phyloP scores from a whole-genome alignment of 2,888 invertebrate genomes.

The Drosophila melanosoma region DNA sequence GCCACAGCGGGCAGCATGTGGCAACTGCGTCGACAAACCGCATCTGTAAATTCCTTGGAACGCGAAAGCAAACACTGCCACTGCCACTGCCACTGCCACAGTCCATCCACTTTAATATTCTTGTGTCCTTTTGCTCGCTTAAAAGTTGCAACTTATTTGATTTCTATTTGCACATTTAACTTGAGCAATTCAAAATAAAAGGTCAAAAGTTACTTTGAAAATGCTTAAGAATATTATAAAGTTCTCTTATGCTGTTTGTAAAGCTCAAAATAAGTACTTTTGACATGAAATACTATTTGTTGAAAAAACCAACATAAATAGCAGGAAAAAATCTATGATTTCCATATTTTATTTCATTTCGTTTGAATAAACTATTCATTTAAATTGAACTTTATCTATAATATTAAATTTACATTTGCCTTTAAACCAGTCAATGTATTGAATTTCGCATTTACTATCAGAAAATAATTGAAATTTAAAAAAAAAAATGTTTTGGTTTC shows the following conservation, averaged over 20 bases:
- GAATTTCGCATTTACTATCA: neutral
- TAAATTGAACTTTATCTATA: neutral
- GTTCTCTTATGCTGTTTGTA: neutral
- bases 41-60: conserved; percentile 15
- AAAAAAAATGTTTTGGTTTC: neutral
- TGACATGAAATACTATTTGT: neutral
- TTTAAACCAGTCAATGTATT: neutral
- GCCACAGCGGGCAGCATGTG: conserved; percentile 42
- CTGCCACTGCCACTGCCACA: too few species aligned
- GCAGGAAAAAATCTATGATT: neutral
- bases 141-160: neutral
- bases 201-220: neutral
- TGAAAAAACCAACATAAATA: neutral
- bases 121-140: neutral
- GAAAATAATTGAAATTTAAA: neutral
- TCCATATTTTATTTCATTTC: neutral
- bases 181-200: neutral
- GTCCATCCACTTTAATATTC: conserved; percentile 15
- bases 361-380: neutral
- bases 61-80: conserved; percentile 1
- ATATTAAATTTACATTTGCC: neutral
- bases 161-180: neutral
- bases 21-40: conserved; percentile 16
- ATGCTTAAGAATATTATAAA: neutral
- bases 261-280: neutral